Percentiles rank a stretch among this genome's conserved stretches.
phyloP scores from a whole-genome alignment of 2,113 vertebrate species.

The Sclerurus mexicanus region DNA sequence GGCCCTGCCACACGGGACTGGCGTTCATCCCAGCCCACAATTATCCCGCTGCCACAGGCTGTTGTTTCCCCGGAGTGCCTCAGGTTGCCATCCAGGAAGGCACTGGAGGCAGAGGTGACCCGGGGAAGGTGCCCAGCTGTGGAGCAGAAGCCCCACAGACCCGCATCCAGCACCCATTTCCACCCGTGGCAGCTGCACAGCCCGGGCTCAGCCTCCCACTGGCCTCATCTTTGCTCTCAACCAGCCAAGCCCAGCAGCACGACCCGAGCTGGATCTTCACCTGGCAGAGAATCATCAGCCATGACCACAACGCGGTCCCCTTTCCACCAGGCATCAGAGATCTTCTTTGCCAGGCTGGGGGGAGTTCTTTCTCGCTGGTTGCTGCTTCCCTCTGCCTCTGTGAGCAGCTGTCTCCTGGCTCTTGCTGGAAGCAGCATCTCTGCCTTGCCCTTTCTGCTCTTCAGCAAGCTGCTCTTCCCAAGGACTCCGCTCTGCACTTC shows the following conservation, averaged over 20 bases:
- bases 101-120: neutral
- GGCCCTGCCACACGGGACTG: neutral
- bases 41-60: neutral
- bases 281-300: neutral
- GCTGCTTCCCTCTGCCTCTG: neutral
- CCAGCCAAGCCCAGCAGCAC: neutral
- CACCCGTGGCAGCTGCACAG: neutral
- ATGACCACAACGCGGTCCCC: neutral
- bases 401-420: neutral
- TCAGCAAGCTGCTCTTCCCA: neutral
- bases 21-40: neutral
- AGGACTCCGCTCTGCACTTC: neutral
- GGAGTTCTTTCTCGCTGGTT: neutral
- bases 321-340: neutral
- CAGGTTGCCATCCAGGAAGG: neutral
- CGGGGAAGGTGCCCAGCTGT: neutral
- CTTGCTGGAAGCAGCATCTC: neutral
- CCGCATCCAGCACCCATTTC: neutral
- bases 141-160: neutral
- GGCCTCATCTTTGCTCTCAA: neutral
- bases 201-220: neutral
- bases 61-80: neutral
- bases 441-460: neutral
- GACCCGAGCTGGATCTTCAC: neutral
- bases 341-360: neutral